Percentiles rank a stretch among this genome's conserved stretches.
phyloP scores from a whole-genome alignment of 1,140 invertebrate genomes.

The Drosophila navojoa region DNA sequence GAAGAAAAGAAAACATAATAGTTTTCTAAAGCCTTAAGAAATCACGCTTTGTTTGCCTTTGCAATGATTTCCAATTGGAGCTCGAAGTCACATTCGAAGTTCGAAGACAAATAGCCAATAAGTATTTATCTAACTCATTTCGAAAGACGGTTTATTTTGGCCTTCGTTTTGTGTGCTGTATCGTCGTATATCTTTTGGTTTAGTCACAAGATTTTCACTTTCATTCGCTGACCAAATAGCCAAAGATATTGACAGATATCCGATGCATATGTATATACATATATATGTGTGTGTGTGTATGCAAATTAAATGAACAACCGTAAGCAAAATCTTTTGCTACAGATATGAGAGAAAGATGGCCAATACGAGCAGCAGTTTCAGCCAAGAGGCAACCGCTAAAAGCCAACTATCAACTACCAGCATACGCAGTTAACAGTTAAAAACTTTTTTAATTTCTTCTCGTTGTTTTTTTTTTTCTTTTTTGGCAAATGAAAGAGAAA shows the following conservation, averaged over 20 bases:
- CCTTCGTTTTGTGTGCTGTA: slow-evolving; percentile 40
- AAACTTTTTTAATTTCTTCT: slow-evolving; percentile 27
- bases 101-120: slow-evolving; percentile 37
- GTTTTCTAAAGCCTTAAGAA: slow-evolving; percentile 44
- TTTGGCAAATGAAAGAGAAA: slow-evolving; percentile 80
- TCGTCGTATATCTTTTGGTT: slow-evolving; percentile 48
- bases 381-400: slow-evolving; percentile 27
- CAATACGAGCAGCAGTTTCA: slow-evolving; percentile 22
- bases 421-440: slow-evolving; percentile 65
- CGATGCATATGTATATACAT: not conserved
- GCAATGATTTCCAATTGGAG: slow-evolving; percentile 55
- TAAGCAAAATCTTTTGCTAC: slow-evolving; percentile 70
- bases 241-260: slow-evolving; percentile 20
- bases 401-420: slow-evolving; percentile 40
- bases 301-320: slow-evolving; percentile 72
- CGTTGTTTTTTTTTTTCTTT: not conserved
- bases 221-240: slow-evolving; percentile 51
- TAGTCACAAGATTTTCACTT: slow-evolving; percentile 72
- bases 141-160: slow-evolving; percentile 48
- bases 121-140: slow-evolving; percentile 64
- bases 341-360: slow-evolving; percentile 57
- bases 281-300: slow-evolving; percentile 38
- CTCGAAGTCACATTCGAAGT: slow-evolving; percentile 28
- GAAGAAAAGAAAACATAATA: slow-evolving; percentile 37
- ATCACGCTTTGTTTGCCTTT: slow-evolving; percentile 50